Evolutionary conservation across 2,113 vertebrate genomes (phyloP).

Genomic region (Phrynosoma blainvillii): DNA sequence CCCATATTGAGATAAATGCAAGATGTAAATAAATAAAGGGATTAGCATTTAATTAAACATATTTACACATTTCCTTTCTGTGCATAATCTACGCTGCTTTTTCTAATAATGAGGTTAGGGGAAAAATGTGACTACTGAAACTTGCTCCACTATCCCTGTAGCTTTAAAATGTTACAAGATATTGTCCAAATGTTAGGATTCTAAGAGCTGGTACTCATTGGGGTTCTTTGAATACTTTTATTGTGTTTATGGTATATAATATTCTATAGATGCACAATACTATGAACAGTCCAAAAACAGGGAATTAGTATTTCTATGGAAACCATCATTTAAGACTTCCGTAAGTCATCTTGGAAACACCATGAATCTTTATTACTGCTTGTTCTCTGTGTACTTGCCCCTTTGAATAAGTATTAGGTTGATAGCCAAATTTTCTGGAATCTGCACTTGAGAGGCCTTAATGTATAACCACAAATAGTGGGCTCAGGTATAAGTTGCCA

Average conservation of each 20-base stretch:
- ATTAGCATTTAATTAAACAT: not conserved
- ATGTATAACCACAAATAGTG: no score
- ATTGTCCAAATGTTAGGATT: not conserved
- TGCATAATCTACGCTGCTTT: not conserved
- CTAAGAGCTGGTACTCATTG: not conserved
- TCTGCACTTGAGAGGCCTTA: not conserved
- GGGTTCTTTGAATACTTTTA: not conserved
- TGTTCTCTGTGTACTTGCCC: not conserved
- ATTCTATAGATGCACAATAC: not conserved
- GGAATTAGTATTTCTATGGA: not conserved
- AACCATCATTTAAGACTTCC: not conserved
- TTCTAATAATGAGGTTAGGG: not conserved
- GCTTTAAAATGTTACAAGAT: not conserved
- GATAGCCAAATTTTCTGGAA: not conserved
- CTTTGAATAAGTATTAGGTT: not conserved
- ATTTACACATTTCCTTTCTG: not conserved
- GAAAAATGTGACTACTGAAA: not conserved
- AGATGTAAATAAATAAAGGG: no score
- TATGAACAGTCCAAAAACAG: not conserved
- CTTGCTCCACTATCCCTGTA: not conserved
- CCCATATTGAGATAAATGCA: no score
- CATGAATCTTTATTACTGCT: not conserved
- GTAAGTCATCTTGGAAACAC: not conserved
- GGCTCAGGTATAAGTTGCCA: not conserved
- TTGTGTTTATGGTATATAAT: not conserved